Conservation (phyloP, 2,797 vertebrate species). For the Loris lydekkerianus region DNA sequence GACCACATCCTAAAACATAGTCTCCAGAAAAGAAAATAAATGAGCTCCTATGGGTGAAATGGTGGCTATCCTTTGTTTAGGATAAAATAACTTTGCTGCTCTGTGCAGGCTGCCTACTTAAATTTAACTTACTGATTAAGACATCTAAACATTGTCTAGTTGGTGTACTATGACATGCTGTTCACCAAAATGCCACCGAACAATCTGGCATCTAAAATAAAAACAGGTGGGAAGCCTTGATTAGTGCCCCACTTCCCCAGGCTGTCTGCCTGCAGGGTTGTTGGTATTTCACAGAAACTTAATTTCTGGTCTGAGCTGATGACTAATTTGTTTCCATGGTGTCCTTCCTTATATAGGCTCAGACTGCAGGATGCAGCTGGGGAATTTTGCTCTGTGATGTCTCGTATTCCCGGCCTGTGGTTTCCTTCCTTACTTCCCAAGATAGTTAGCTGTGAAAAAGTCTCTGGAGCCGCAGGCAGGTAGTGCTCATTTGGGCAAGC, state of each 20-base stretch:
- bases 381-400: conserved; percentile 7
- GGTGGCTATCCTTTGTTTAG: conserved; percentile 85
- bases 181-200: conserved; percentile 79
- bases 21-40: conserved; percentile 86
- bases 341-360: background rate
- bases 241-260: conserved; percentile 89
- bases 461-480: conserved; percentile 83
- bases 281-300: conserved; percentile 83
- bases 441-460: conserved; percentile 66
- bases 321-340: conserved; percentile 74
- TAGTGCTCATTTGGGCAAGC: conserved; percentile 82
- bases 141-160: conserved; percentile 84
- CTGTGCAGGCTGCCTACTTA: conserved; percentile 86
- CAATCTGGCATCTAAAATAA: conserved; percentile 86
- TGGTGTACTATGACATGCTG: conserved; percentile 79
- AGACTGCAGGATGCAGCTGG: conserved; percentile 34
- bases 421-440: conserved; percentile 32
- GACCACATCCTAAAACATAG: conserved; percentile 84
- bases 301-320: conserved; percentile 73
- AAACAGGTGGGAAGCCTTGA: conserved; percentile 88
- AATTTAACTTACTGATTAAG: conserved; percentile 87
- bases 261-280: conserved; percentile 83
- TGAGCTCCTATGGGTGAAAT: conserved; percentile 86
- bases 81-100: conserved; percentile 85
- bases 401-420: background rate